Percentiles rank a stretch among this genome's conserved stretches.
These are phyloP conservation scores for Pangasianodon gigas DNA, from an alignment of 2,113 vertebrate genomes.

Conservation along the genomic window DNA sequence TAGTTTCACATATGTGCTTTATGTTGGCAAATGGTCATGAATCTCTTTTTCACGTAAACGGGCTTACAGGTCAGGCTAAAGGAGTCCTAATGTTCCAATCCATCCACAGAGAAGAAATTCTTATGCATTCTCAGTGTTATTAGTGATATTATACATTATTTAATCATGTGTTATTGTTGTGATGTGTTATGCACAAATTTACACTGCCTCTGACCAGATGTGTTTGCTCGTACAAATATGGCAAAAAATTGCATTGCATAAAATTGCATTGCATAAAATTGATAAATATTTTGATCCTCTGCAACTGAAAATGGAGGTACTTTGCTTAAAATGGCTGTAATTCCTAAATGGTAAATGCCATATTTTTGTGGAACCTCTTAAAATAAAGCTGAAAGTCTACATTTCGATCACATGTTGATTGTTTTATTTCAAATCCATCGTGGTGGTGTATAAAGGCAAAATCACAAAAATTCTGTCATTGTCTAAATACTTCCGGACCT, in stretches of 20 bases:
- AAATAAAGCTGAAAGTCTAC: too few species aligned
- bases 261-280: too few species aligned
- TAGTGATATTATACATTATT: background rate
- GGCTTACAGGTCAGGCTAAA: background rate
- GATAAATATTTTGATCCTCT: background rate
- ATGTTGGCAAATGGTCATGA: background rate
- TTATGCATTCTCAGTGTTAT: background rate
- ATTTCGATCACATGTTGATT: too few species aligned
- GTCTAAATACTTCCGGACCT: too few species aligned
- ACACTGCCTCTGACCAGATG: background rate
- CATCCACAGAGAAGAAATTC: background rate
- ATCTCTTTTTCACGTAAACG: background rate
- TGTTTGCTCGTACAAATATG: background rate
- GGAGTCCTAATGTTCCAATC: background rate
- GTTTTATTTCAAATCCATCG: too few species aligned
- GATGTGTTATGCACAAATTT: background rate
- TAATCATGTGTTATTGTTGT: background rate
- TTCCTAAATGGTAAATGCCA: too few species aligned
- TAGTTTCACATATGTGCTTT: constrained; percentile 1
- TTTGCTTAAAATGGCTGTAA: too few species aligned
- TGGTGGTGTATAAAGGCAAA: too few species aligned
- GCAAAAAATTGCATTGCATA: too few species aligned
- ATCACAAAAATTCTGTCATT: too few species aligned
- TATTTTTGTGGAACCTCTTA: too few species aligned
- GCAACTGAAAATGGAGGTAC: too few species aligned